These are phyloP conservation scores for Nyctibius bracteatus DNA, from an alignment of 2,113 vertebrate species.

Conservation along the genomic window DNA sequence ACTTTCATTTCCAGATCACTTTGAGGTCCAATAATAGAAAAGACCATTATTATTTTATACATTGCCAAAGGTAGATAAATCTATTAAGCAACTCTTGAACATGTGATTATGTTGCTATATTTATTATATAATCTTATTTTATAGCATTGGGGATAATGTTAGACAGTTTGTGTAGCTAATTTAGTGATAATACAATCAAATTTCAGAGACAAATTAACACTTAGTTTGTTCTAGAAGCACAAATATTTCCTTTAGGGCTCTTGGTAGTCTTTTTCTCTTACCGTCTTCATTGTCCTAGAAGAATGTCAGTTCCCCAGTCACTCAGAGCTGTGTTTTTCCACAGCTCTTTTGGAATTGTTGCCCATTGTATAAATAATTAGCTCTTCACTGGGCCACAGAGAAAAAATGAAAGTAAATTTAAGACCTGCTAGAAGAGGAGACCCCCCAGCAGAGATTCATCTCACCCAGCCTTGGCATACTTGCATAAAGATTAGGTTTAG, in stretches of 20 bases:
- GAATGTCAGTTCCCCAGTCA: neutral
- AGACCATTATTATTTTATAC: neutral
- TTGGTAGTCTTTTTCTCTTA: neutral
- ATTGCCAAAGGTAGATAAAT: neutral
- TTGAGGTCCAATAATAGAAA: neutral
- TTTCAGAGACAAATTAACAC: neutral
- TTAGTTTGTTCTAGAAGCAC: neutral
- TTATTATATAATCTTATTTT: neutral
- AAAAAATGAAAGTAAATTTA: neutral
- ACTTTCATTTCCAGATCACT: neutral
- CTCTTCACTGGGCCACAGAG: neutral
- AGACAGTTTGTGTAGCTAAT: neutral
- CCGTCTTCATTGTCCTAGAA: neutral
- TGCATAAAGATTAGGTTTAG: neutral
- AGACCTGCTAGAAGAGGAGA: neutral
- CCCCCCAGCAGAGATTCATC: neutral
- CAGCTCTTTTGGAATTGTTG: neutral
- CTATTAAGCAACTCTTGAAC: neutral
- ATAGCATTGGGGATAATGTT: neutral
- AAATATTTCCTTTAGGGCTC: neutral
- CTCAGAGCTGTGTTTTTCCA: neutral
- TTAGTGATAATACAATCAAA: neutral
- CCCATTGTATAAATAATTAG: neutral
- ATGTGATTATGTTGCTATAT: neutral
- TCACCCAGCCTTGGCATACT: neutral